Evolutionary conservation across 2,113 vertebrate species (phyloP), one percentile per base, ranked within the genome.

Genomic region (Romanogobio albipinnatus): DNA sequence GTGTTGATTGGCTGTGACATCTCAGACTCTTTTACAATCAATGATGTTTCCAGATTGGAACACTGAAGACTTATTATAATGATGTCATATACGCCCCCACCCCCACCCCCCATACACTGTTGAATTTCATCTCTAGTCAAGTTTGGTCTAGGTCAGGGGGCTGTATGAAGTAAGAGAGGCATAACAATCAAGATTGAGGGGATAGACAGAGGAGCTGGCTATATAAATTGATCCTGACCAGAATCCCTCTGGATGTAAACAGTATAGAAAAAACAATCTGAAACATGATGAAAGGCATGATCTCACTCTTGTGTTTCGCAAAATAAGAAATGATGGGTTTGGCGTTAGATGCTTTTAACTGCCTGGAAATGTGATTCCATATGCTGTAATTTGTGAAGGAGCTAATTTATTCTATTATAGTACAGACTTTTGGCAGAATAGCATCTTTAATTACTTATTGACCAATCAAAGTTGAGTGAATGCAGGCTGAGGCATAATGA

Each of bases 391-490:
- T 45, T 81, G 36, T 45, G 58, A 81, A 62, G 75, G 61, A 53
- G 56, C n/a, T 84, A 80, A 70, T 85, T 68, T 73, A 79, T 58
- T 91, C 70, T 71, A 88, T 89, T 85, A 81, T 81, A 85, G 88
- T 87, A 88, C 80, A 83, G 80, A 45, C 9, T 39, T 80, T 71
- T 89, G 89, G 82, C 83, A 85, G 78, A 82, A 87, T 58, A 61
- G 45, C 66, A 73, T 88, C 29, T 73, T 74, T 85, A 87, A 90
- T 87, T 88, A 77, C 86, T 88, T 92, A 89, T 90, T 90, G 91
- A 91, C 84, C 81, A 66, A 70, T 83, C 81, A 87, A 59, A 64
- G 70, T 83, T 85, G 78, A 89, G 56, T 77, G 47, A 45, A 53
- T 82, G 70, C 47, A 61, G 84, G 80, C 58, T 22, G 78, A 59